Percentiles rank a stretch among this genome's conserved stretches.
Conservation (phyloP, 2,113 vertebrate species). For the Piaya cayana region DNA sequence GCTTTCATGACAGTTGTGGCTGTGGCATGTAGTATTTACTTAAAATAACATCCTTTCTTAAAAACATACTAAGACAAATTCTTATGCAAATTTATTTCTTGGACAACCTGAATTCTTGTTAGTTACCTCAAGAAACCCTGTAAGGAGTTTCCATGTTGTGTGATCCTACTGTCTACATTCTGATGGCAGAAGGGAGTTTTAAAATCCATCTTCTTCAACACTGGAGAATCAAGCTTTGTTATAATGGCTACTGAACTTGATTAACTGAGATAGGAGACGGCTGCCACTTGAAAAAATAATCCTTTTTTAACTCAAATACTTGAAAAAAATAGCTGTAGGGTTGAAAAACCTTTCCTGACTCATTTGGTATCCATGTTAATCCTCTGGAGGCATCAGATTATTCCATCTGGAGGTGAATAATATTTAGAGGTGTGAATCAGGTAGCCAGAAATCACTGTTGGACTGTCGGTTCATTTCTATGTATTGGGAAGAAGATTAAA, state of each 20-base stretch:
- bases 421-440: background rate
- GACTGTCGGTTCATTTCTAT: background rate
- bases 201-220: background rate
- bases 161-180: background rate
- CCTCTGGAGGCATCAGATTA: background rate
- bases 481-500: background rate
- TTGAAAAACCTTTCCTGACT: background rate
- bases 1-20: background rate
- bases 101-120: background rate
- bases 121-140: background rate
- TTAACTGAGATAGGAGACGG: background rate
- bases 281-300: background rate
- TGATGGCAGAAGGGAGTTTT: background rate
- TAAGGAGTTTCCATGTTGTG: background rate
- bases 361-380: background rate
- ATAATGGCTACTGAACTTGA: background rate
- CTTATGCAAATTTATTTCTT: background rate
- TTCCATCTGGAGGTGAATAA: background rate
- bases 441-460: background rate
- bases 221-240: background rate
- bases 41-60: background rate
- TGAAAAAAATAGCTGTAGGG: background rate
- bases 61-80: background rate
- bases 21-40: conserved; percentile 3
- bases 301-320: background rate